Evolutionary conservation across 2,113 vertebrate genomes (phyloP), one percentile per base, ranked within the genome.

Genomic region (Poicephalus gulielmi): DNA sequence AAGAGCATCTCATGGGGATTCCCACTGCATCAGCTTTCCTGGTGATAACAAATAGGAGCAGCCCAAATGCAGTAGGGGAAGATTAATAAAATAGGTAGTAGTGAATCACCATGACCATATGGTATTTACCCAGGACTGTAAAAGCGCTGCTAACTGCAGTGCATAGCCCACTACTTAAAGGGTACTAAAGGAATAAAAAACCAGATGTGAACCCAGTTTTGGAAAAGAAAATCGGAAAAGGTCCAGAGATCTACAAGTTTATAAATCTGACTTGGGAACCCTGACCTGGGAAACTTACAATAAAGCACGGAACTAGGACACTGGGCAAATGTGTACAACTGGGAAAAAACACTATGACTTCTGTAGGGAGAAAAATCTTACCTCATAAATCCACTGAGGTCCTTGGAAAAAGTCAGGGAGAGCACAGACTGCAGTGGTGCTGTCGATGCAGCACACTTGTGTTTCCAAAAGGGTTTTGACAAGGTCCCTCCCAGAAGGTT

Each of bases 381-480:
- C 19, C 8, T 80, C 17, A 35, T 30, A 82, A 79, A 78, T 37
- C 13, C 30, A 28, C 16, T 9, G 55, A 74, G 13, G 17, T 93
- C 46, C 59, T 74, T 41, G 33, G 31, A 74, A 92, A 75, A 8
- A 69, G 35, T 17, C 63, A 39, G 13, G 17, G 33, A 82, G 52
- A 78, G 12, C 73, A 74, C 1, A 5, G 30, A 46, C 4, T 67
- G 27, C 2, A 0, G 41, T 31, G 23, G 6, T 43, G 33, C 6
- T 75, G 43, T 50, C 13, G 5, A 46, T 31, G n/a, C 67, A 68
- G 37, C 14, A 16, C 7, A 28, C 23, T 33, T 39, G 5, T 75
- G 25, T 37, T 92, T 86, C 47, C 53, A 49, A 88, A 75, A 62
- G 23, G 20, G 10, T 78, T 88, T 92, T 78, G 68, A 95, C 46